phyloP scores from a whole-genome alignment of 2,113 vertebrate genomes.

The Solea solea region DNA sequence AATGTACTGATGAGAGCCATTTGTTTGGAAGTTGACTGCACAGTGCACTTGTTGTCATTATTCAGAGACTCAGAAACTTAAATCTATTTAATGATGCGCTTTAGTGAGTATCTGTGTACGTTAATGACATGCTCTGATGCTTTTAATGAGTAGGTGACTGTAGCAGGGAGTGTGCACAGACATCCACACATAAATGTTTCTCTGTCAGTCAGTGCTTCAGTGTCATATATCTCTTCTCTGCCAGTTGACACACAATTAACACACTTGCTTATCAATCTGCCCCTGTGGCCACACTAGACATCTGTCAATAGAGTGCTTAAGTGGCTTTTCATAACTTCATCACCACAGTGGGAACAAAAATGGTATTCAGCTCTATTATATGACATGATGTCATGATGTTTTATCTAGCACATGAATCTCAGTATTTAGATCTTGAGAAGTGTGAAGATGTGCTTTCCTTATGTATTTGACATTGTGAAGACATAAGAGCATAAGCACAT shows the following conservation, averaged over 20 bases:
- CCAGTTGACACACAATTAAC: constrained; percentile 42
- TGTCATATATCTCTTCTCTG: constrained; percentile 33
- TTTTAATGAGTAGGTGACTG: constrained; percentile 65
- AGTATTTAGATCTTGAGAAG: not conserved
- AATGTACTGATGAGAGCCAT: constrained; percentile 63
- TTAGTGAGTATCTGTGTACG: constrained; percentile 63
- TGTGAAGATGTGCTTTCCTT: constrained; percentile 15
- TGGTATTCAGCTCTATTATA: not conserved
- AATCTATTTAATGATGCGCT: constrained; percentile 74
- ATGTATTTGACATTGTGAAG: constrained; percentile 18
- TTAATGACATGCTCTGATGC: constrained; percentile 73
- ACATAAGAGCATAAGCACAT: constrained; percentile 22
- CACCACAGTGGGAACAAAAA: constrained; percentile 26
- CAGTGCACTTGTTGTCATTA: constrained; percentile 64
- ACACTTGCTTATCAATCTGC: constrained; percentile 60
- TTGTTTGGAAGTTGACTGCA: constrained; percentile 74
- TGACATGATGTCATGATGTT: constrained; percentile 15
- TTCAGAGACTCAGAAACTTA: constrained; percentile 69
- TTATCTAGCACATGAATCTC: not conserved
- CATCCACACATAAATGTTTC: constrained; percentile 33
- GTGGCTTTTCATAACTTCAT: constrained; percentile 46
- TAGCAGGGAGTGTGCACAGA: constrained; percentile 25
- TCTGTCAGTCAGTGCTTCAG: constrained; percentile 46
- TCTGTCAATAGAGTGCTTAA: constrained; percentile 59
- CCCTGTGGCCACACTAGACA: constrained; percentile 47